phyloP scores from a whole-genome alignment of 1,140 invertebrate species.

The Thaumatotibia leucotreta region DNA sequence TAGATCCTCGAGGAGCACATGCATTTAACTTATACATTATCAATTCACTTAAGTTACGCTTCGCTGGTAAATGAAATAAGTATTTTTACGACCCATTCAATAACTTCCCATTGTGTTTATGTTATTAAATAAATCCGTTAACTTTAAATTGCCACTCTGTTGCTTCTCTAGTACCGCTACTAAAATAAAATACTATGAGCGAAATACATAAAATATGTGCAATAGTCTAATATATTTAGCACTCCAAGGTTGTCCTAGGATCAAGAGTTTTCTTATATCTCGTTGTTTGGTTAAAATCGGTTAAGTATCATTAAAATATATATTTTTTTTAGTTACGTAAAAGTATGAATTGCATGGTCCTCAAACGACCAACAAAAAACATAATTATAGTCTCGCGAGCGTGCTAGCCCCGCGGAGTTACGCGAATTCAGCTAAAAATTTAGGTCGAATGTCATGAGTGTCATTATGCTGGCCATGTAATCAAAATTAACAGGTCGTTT shows the following conservation, averaged over 20 bases:
- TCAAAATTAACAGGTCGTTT: not conserved
- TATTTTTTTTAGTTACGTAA: too few relatives aligned
- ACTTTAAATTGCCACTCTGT: not conserved
- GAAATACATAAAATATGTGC: too few relatives aligned
- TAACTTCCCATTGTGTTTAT: not conserved
- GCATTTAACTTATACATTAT: too few relatives aligned
- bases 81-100: not conserved
- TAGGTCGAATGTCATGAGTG: not conserved
- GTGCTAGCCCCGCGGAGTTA: not conserved
- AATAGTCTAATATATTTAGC: too few relatives aligned
- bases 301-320: too few relatives aligned
- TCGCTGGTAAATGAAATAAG: not conserved
- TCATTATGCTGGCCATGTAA: not conserved
- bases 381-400: not conserved
- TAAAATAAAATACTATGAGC: too few relatives aligned
- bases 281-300: too few relatives aligned
- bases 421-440: not conserved
- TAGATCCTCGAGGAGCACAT: too few relatives aligned
- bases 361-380: not conserved
- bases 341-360: not conserved
- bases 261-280: too few relatives aligned
- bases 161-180: not conserved
- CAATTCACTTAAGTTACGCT: too few relatives aligned
- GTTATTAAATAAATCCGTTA: not conserved
- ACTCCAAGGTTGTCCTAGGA: too few relatives aligned